Conservation (phyloP, 2,113 vertebrate species). For the Pseudorasbora parva region DNA sequence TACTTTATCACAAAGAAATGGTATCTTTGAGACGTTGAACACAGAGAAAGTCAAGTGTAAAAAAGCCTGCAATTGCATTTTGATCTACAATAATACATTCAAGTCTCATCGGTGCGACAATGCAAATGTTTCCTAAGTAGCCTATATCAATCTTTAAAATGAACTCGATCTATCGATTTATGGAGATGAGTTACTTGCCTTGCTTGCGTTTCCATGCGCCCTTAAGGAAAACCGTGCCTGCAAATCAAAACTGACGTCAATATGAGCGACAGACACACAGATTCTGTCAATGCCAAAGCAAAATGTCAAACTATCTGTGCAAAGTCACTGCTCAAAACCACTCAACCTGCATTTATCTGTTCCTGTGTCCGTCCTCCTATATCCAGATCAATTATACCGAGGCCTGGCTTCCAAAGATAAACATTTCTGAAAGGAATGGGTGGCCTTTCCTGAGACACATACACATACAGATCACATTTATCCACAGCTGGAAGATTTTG, state of each 20-base stretch:
- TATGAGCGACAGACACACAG: not conserved
- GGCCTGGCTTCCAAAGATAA: conserved; percentile 10
- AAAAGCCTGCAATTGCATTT: no score
- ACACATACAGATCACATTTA: not conserved
- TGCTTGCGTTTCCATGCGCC: not conserved
- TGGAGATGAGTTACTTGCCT: not conserved
- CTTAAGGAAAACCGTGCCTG: not conserved
- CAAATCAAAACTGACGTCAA: conserved; percentile 9
- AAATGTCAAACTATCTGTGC: not conserved
- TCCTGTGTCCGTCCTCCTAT: not conserved
- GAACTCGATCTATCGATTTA: not conserved
- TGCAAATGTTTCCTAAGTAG: not conserved
- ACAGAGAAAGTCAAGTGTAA: not conserved
- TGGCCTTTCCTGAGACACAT: not conserved
- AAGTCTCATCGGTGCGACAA: not conserved
- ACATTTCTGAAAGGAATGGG: not conserved
- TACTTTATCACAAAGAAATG: not conserved
- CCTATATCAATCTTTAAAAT: not conserved
- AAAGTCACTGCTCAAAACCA: not conserved
- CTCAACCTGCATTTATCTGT: not conserved
- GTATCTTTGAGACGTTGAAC: not conserved
- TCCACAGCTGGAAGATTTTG: not conserved
- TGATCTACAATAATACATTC: not conserved
- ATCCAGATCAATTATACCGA: not conserved
- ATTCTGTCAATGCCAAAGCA: not conserved